These are phyloP conservation scores for Anguilla megastoma DNA, from an alignment of 2,797 vertebrate genomes.

Conservation along the genomic window DNA sequence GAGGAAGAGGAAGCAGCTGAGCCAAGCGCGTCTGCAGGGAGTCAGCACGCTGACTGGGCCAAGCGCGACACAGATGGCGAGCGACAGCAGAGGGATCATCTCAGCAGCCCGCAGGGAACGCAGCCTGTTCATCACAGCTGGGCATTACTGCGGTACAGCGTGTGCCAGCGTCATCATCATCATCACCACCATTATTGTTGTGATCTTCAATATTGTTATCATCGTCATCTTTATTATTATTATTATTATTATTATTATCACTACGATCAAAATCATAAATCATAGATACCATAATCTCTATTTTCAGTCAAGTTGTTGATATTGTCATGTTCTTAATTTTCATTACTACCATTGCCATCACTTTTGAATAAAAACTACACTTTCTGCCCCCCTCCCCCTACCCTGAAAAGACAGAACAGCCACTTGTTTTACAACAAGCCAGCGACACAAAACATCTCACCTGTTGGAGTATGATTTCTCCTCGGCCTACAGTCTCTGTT, in stretches of 20 bases:
- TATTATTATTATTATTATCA: too few relatives aligned
- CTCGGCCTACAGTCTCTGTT: neutral
- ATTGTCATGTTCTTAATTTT: neutral
- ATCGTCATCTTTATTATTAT: neutral
- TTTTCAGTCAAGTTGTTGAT: neutral
- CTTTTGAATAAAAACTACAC: neutral
- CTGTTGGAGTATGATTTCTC: slow-evolving; percentile 15
- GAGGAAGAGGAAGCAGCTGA: neutral
- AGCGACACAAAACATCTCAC: neutral
- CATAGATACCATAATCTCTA: neutral
- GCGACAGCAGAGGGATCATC: neutral
- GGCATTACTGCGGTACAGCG: neutral
- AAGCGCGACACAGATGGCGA: neutral
- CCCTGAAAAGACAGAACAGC: neutral
- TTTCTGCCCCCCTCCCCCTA: too few relatives aligned
- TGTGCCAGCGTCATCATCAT: neutral
- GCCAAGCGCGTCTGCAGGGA: neutral
- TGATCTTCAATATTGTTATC: neutral
- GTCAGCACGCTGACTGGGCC: neutral
- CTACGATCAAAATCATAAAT: neutral
- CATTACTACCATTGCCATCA: neutral
- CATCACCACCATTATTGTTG: neutral
- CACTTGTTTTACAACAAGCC: neutral
- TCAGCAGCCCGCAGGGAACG: neutral
- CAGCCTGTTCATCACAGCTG: neutral